Evolutionary conservation across 1,140 invertebrate genomes (phyloP).

Genomic region (Radopholus similis): DNA sequence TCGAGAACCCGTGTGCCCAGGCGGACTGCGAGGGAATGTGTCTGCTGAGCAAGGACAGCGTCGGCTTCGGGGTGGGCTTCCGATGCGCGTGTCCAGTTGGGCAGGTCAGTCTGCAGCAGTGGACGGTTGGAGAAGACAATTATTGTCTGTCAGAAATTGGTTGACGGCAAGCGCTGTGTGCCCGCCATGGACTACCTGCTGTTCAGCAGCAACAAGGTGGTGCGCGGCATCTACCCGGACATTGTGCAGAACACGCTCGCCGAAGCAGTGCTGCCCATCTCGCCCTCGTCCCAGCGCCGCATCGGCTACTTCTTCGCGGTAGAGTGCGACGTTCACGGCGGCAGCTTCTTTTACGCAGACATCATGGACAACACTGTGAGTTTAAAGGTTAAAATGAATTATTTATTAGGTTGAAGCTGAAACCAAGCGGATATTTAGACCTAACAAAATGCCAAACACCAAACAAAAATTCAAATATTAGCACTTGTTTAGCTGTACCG

Average conservation of each 20-base stretch:
- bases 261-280: slow-evolving; percentile 78
- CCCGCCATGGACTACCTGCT: slow-evolving; percentile 84
- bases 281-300: slow-evolving; percentile 82
- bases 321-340: slow-evolving; percentile 73
- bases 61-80: slow-evolving; percentile 76
- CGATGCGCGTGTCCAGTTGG: slow-evolving; percentile 90
- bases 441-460: too few species aligned
- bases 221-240: slow-evolving; percentile 85
- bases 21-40: slow-evolving; percentile 92
- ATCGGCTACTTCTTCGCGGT: slow-evolving; percentile 95
- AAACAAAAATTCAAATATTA: too few species aligned
- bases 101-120: slow-evolving; percentile 4
- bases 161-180: slow-evolving; percentile 77
- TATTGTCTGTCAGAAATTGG: slow-evolving; percentile 41
- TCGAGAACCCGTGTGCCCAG: slow-evolving; percentile 82
- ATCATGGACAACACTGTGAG: slow-evolving; percentile 61
- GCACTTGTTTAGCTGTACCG: slow-evolving; percentile 59
- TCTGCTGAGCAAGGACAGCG: slow-evolving; percentile 76
- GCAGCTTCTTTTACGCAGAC: slow-evolving; percentile 56
- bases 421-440: too few species aligned
- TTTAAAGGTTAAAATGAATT: slow-evolving; percentile 5
- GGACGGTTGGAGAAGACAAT: not conserved
- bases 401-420: slow-evolving; percentile 2
- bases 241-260: slow-evolving; percentile 83
- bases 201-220: slow-evolving; percentile 93